These are phyloP conservation scores for Erebia aethiops DNA, from an alignment of 2,888 invertebrate species.

Conservation along the genomic window DNA sequence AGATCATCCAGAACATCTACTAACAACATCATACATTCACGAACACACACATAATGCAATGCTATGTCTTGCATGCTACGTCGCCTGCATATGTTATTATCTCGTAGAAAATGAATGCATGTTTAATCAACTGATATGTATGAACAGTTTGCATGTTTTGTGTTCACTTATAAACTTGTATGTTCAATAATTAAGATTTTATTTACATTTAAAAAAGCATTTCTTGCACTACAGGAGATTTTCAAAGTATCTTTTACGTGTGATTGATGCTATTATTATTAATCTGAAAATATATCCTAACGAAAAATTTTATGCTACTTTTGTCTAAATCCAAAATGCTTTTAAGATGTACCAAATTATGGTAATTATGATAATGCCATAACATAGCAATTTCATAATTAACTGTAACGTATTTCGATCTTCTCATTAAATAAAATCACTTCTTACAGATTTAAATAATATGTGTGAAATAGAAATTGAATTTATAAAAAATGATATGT, in stretches of 20 bases:
- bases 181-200: conserved; percentile 4
- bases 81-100: conserved; percentile 45
- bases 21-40: conserved; percentile 10
- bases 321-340: background rate
- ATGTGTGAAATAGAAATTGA: no score
- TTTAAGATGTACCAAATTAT: background rate
- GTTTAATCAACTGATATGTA: conserved; percentile 44
- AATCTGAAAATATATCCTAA: no score
- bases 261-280: no score
- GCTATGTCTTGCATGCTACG: conserved; percentile 58
- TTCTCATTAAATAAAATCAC: background rate
- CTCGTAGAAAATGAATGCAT: conserved; percentile 61
- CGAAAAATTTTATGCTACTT: background rate
- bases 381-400: background rate
- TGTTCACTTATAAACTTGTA: conserved; percentile 50
- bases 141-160: conserved; percentile 67
- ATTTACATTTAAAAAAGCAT: no score
- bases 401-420: background rate
- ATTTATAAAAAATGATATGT: no score
- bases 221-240: no score
- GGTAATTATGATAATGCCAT: background rate
- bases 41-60: conserved; percentile 73
- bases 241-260: no score
- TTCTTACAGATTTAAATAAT: conserved; percentile 2
- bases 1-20: background rate